Evolutionary conservation across 2,888 invertebrate genomes (phyloP), one percentile per base, ranked within the genome.

Genomic region (Empis stercorea): DNA sequence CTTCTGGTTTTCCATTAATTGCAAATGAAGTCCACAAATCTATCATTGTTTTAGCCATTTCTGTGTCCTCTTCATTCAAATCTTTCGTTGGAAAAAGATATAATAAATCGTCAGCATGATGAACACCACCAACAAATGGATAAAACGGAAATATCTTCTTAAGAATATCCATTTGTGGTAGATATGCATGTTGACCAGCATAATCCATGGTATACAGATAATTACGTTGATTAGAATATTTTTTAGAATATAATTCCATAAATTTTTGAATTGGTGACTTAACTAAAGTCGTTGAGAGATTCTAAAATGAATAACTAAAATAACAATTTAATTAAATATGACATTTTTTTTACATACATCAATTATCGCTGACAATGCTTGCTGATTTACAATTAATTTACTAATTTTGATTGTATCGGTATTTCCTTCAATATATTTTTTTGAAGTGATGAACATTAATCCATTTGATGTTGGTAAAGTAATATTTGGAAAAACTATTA

Each of bases 41-140:
- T 6, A 75, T 63, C 69, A 76, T 70, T 49, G 63, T 64, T 38
- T 67, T 63, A 1, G 73, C 68, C 45, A 75, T 60, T 40, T 55
- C 46, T 2, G 58, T 59, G 45, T 73, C 73, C 5, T 52, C 48
- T 2, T 52, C 55, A 48, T 64, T 65, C 23, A 73, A 54, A 1
- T 52, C 47, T 39, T 20, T 10, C 10, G 16, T 17, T 11, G 62
- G 58, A 58, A 77, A 79, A n/a, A 78, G 54, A 55, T 78, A 75
- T n/a, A 76, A 70, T 27, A 76, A 66, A 50, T 79, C 78, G 54
- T 79, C 73, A 1, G 76, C 76, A 57, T 79, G 78, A 52, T 76
- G 74, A 2, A 74, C 72, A 3, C 77, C 73, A 6, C 72, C 72
- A 48, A 68, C 61, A 47, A 72, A 73, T 0, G 72, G 72, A 58